A percentile compares a stretch with the other conserved stretches of the same genome.
These are phyloP conservation scores for Camponotus vicinus DNA, from an alignment of 1,140 invertebrate genomes.

Conservation along the genomic window DNA sequence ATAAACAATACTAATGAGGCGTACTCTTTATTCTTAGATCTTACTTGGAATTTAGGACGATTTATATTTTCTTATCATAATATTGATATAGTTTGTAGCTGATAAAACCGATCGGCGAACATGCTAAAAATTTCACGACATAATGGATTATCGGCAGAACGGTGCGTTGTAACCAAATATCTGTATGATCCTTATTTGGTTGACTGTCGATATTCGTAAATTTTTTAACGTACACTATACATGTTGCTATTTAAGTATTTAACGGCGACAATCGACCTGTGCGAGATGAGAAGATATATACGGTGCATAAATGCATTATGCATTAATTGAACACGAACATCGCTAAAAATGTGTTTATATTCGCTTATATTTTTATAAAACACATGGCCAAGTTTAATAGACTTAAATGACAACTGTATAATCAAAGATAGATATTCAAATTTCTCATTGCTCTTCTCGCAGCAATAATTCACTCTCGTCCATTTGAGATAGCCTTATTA, in stretches of 20 bases:
- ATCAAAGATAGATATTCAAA: slow-evolving; percentile 22
- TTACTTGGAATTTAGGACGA: background rate
- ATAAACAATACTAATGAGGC: background rate
- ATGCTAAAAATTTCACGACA: slow-evolving; percentile 54
- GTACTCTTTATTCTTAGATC: background rate
- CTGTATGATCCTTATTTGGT: slow-evolving; percentile 53
- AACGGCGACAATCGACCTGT: slow-evolving; percentile 40
- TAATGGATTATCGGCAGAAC: slow-evolving; percentile 58
- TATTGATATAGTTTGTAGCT: slow-evolving; percentile 10
- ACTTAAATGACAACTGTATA: background rate
- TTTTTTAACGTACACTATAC: slow-evolving; percentile 37
- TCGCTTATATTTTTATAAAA: background rate
- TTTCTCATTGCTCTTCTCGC: background rate
- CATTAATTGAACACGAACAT: too few species aligned
- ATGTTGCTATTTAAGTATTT: slow-evolving; percentile 54
- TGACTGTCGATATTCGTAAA: slow-evolving; percentile 62
- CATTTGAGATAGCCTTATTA: slow-evolving; percentile 29
- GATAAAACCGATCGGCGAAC: background rate
- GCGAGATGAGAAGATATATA: background rate
- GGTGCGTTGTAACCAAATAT: slow-evolving; percentile 51
- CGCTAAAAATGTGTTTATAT: background rate
- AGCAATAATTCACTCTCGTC: slow-evolving; percentile 29
- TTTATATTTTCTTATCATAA: slow-evolving; percentile 37
- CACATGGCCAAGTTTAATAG: background rate
- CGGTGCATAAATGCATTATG: too few species aligned